Base-by-base conservation (phyloP, 2,113 vertebrate genomes). In the Seriola aureovittata region DNA sequence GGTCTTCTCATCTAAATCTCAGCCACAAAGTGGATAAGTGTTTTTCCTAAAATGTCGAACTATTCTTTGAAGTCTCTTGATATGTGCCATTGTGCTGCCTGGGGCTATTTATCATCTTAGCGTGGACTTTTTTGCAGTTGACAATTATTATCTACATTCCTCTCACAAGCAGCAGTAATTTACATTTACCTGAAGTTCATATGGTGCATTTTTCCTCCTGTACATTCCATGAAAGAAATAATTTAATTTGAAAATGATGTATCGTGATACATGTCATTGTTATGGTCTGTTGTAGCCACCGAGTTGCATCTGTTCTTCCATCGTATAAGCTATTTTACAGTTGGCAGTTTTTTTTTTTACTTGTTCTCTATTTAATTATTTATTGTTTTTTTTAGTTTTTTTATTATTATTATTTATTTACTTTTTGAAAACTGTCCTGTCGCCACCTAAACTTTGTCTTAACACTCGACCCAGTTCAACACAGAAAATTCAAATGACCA, bases 131-230 rank as follows among this genome's bases (percentile, higher is more conserved):
- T 60, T 78, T 40, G 71, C 71, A 63, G 60, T 25, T 59, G 57
- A 80, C 64, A 57, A 9, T 68, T 50, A 21, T 57, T 25, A 38
- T 57, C 10, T 34, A 67, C 69, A 64, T 88, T 81, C 67, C 44
- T 82, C 19, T n/a, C 11, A 36, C 48, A 42, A 80, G 82, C 81
- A 88, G 81, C 85, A 81, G 80, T 46, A 50, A 65, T 69, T 52
- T 58, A 44, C 42, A 75, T 76, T 71, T 71, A 54, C 60, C 78
- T 81, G 14, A 64, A 77, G 50, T 82, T 80, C 68, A 80, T 72
- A 79, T 23, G 74, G 86, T 84, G 80, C 78, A 72, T 75, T 70
- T 72, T 55, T 81, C 79, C 81, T 92, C 75, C 40, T 80, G 64
- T 85, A 84, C 83, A 87, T 90, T 90, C 85, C 82, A 88, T 78